Conservation (phyloP, 2,888 invertebrate species). For the Trichogramma evanescens region DNA sequence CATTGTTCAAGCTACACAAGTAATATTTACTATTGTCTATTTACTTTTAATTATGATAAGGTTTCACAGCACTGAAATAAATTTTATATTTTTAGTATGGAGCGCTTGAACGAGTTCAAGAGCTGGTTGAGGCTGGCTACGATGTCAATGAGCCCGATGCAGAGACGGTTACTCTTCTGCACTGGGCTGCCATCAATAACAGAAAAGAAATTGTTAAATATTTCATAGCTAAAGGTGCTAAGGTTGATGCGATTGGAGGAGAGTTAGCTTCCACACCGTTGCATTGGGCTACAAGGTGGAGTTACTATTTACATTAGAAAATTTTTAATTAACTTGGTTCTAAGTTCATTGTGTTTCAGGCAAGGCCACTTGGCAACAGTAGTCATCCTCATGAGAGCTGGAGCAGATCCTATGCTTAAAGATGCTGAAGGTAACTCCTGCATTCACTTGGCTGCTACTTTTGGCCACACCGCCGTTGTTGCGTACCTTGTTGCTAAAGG, state of each 20-base stretch:
- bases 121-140: constrained; percentile 85
- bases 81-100: constrained; percentile 61
- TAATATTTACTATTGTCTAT: constrained; percentile 32
- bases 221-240: constrained; percentile 77
- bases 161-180: constrained; percentile 94
- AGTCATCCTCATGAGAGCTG: constrained; percentile 65
- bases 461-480: constrained; percentile 93
- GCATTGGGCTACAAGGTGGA: constrained; percentile 90
- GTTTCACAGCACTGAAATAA: background rate
- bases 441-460: constrained; percentile 93
- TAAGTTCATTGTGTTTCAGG: constrained; percentile 39
- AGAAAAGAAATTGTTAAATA: constrained; percentile 85
- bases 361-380: constrained; percentile 61
- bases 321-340: background rate
- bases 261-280: constrained; percentile 92
- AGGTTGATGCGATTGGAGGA: constrained; percentile 91
- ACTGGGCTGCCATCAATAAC: constrained; percentile 99
- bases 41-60: background rate
- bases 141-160: constrained; percentile 91
- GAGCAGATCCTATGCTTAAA: constrained; percentile 80
- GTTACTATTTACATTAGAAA: background rate
- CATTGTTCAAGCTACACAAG: constrained; percentile 91
- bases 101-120: constrained; percentile 71
- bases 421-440: constrained; percentile 96
- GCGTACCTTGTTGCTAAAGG: constrained; percentile 96